Percentiles rank a stretch among this genome's conserved stretches.
These are phyloP conservation scores for Drosophila cardini DNA, from an alignment of 1,140 invertebrate species.

Conservation along the genomic window DNA sequence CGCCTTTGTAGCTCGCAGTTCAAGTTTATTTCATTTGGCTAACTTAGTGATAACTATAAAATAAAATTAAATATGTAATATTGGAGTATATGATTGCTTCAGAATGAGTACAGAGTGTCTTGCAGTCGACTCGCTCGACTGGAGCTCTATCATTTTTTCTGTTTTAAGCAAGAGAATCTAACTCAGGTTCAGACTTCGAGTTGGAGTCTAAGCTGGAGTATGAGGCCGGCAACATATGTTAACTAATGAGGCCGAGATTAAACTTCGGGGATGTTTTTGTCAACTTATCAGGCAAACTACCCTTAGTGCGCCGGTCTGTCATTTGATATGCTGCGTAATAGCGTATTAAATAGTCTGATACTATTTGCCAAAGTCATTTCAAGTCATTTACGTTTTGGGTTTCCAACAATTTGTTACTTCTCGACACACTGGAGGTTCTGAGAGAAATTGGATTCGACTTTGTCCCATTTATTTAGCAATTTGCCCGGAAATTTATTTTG, in stretches of 20 bases:
- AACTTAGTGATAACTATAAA: too few relatives aligned
- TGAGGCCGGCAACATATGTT: constrained; percentile 75
- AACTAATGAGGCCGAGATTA: constrained; percentile 71
- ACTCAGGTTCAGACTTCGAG: background rate
- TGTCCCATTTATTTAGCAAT: constrained; percentile 77
- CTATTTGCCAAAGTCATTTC: constrained; percentile 78
- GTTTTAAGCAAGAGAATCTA: background rate
- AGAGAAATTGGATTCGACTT: constrained; percentile 33
- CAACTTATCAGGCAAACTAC: constrained; percentile 18
- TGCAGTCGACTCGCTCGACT: too few relatives aligned
- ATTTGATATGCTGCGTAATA: constrained; percentile 83
- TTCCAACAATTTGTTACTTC: constrained; percentile 46
- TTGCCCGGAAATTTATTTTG: constrained; percentile 81
- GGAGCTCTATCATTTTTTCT: background rate
- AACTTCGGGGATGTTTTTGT: constrained; percentile 40
- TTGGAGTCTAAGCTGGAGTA: background rate
- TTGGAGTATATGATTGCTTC: too few relatives aligned
- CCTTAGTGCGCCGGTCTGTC: constrained; percentile 38
- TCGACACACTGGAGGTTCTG: constrained; percentile 52
- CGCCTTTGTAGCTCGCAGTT: too few relatives aligned
- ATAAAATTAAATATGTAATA: too few relatives aligned
- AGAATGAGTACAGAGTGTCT: too few relatives aligned
- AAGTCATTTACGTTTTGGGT: constrained; percentile 68
- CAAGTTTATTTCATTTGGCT: too few relatives aligned
- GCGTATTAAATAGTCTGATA: constrained; percentile 84